Conservation (phyloP, 2,888 invertebrate genomes). For the Melolontha melolontha region DNA sequence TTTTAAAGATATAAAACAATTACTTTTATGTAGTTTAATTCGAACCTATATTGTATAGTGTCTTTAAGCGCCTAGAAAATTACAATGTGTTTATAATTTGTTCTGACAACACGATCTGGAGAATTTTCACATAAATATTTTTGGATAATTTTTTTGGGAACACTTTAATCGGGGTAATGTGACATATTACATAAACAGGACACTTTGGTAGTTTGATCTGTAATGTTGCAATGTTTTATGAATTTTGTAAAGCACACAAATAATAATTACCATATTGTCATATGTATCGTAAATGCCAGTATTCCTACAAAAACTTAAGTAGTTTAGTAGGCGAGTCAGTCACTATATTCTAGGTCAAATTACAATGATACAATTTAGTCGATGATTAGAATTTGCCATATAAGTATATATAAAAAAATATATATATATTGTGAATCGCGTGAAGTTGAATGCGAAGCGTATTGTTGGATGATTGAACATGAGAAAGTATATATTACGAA, state of each 20-base stretch:
- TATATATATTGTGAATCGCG: no score
- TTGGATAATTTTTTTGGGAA: not conserved
- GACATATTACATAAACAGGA: constrained; percentile 30
- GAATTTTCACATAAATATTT: not conserved
- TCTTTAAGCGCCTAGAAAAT: no score
- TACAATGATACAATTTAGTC: constrained; percentile 50
- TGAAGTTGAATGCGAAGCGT: constrained; percentile 7
- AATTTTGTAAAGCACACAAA: constrained; percentile 32
- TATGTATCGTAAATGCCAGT: constrained; percentile 39
- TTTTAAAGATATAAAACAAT: no score
- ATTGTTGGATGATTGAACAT: constrained; percentile 3
- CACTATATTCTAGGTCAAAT: constrained; percentile 65
- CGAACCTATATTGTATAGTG: no score
- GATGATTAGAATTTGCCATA: constrained; percentile 17
- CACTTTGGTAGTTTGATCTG: constrained; percentile 40
- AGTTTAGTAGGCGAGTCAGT: constrained; percentile 52
- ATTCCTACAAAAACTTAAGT: constrained; percentile 40
- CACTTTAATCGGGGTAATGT: not conserved
- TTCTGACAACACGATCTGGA: no score
- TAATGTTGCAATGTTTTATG: constrained; percentile 39
- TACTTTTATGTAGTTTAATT: no score
- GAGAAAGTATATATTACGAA: constrained; percentile 2
- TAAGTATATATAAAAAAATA: not conserved
- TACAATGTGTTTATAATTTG: no score
- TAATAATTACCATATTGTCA: constrained; percentile 27